Conservation (phyloP, 1,140 invertebrate genomes). For the Lepidurus apus region DNA sequence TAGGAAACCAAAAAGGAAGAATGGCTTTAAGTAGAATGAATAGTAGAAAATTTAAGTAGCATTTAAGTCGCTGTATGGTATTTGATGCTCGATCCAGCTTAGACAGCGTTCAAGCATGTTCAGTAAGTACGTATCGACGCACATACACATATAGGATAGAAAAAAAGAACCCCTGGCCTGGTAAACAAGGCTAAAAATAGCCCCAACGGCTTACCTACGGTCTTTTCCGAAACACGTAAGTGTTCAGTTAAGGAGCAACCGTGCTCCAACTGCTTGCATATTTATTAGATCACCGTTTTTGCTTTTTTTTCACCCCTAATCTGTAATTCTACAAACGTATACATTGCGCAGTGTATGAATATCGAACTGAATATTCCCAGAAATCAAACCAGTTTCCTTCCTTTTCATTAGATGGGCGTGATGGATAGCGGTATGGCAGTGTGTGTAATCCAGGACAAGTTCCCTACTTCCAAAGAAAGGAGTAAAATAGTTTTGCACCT, state of each 20-base stretch:
- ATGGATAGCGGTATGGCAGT: background rate
- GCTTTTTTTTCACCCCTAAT: background rate
- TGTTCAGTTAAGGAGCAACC: background rate
- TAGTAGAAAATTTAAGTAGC: too few relatives aligned
- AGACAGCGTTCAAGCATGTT: background rate
- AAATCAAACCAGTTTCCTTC: background rate
- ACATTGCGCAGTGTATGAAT: background rate
- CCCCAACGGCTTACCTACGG: background rate
- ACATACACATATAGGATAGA: background rate
- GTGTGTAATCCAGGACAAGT: slow-evolving; percentile 17
- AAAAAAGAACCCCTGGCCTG: slow-evolving; percentile 9
- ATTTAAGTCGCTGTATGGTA: background rate
- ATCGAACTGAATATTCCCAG: background rate
- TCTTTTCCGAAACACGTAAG: slow-evolving; percentile 5
- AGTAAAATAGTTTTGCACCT: slow-evolving; percentile 5
- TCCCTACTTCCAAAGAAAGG: slow-evolving; percentile 1
- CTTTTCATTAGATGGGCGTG: background rate
- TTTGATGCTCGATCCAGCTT: background rate
- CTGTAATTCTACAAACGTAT: too few relatives aligned
- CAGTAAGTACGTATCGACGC: background rate
- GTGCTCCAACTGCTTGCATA: background rate
- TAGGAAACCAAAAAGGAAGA: too few relatives aligned
- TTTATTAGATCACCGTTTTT: background rate
- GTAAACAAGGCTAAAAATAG: slow-evolving; percentile 20
- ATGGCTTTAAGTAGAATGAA: too few relatives aligned